Evolutionary conservation across 2,113 vertebrate species (phyloP).

Genomic region (Centropus bengalensis): DNA sequence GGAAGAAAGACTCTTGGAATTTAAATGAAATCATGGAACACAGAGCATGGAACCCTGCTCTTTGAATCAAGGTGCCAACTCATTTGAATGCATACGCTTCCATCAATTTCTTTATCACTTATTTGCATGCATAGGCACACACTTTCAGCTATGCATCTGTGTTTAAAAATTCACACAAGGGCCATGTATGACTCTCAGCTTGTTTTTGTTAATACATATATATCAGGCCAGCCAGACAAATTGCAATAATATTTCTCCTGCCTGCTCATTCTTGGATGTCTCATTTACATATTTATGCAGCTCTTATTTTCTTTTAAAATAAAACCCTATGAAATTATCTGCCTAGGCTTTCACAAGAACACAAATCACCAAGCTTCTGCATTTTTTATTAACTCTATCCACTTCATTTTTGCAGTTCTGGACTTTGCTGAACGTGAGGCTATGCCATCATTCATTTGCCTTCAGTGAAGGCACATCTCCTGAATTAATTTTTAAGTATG

Average conservation of each 20-base stretch:
- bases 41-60: background rate
- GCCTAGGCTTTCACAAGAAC: background rate
- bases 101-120: conserved; percentile 50
- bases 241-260: conserved; percentile 25
- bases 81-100: conserved; percentile 38
- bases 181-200: background rate
- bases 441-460: background rate
- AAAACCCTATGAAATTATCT: background rate
- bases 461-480: background rate
- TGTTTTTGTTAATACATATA: conserved; percentile 22
- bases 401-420: background rate
- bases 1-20: background rate
- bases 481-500: background rate
- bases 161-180: conserved; percentile 41
- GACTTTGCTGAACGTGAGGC: background rate
- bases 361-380: background rate
- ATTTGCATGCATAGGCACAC: conserved; percentile 39
- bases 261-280: conserved; percentile 30
- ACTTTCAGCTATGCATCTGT: conserved; percentile 16
- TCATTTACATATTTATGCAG: conserved; percentile 55
- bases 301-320: conserved; percentile 1
- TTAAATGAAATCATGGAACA: background rate
- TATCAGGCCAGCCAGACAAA: background rate
- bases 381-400: conserved; percentile 2
- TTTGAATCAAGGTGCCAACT: conserved; percentile 40